Evolutionary conservation across 1,140 invertebrate species (phyloP), one percentile per base, ranked within the genome.

Genomic region (Babylonia areolata): DNA sequence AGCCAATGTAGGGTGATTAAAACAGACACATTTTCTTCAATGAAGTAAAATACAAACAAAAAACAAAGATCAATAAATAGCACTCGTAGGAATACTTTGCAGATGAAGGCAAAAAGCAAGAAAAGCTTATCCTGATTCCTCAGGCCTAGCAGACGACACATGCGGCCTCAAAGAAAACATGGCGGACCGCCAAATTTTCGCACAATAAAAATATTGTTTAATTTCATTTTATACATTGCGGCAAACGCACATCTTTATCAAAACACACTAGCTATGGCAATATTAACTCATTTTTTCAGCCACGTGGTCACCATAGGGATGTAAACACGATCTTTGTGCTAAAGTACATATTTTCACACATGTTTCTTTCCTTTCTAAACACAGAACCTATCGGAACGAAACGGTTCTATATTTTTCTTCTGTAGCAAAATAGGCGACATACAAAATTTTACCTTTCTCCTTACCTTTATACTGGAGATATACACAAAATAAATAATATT

Each of bases 241-340:
- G 39, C 3, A 12, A 46, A 28, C 37, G 2, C 3, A 33, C 20
- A 28, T 31, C 9, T 42, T 20, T 23, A 12, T 28, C n/a, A 46
- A 84, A 73, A 42, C 12, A 20, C 3, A 28, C 40, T 33, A 46
- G n/a, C 28, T 37, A 64, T 69, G 12, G 77, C 15, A 31, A 42
- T 80, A 85, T 40, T 69, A 39, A 28, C 28, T 37, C 28, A 58
- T 54, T 58, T 64, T 64, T 69, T 75, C 37, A 58, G 46, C 71
- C 87, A 88, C 87, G 85, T 88, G 87, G 85, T 88, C 85, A 31
- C 85, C 85, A 88, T 88, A 84, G 87, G n/a, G 87, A 88, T 88
- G 85, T 88, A 88, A 88, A 88, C 82, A 84, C 35, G 35, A 37
- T 73, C 51, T 69, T 84, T 17, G 82, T 37, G 82, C 82, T 46